These are phyloP conservation scores for Neotragus pygmaeus DNA, from an alignment of 2,113 vertebrate genomes.

Conservation along the genomic window DNA sequence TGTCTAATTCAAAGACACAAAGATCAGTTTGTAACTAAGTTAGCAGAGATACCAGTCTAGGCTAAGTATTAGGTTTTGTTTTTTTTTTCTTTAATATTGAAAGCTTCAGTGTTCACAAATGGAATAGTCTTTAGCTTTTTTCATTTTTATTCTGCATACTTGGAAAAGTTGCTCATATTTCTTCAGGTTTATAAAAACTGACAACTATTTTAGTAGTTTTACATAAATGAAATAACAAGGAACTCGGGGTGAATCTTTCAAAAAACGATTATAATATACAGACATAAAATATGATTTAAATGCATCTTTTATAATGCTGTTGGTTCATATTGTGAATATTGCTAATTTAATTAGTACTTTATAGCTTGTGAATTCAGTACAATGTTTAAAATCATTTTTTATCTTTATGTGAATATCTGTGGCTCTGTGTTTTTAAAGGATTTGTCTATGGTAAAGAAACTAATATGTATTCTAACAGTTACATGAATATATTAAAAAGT, in stretches of 20 bases:
- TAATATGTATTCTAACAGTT: neutral
- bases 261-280: neutral
- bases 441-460: neutral
- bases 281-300: neutral
- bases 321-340: neutral
- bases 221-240: neutral
- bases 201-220: neutral
- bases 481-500: neutral
- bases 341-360: neutral
- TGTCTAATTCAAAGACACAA: neutral
- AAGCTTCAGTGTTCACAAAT: neutral
- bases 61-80: neutral
- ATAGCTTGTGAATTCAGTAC: neutral
- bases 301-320: neutral
- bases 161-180: neutral
- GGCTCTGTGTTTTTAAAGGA: neutral
- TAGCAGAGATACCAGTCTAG: neutral
- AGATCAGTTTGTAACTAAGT: neutral
- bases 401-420: neutral
- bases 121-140: neutral
- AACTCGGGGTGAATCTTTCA: neutral
- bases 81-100: neutral
- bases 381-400: neutral
- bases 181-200: neutral
- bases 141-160: neutral